phyloP scores from a whole-genome alignment of 2,113 vertebrate species.

The Antennarius striatus region DNA sequence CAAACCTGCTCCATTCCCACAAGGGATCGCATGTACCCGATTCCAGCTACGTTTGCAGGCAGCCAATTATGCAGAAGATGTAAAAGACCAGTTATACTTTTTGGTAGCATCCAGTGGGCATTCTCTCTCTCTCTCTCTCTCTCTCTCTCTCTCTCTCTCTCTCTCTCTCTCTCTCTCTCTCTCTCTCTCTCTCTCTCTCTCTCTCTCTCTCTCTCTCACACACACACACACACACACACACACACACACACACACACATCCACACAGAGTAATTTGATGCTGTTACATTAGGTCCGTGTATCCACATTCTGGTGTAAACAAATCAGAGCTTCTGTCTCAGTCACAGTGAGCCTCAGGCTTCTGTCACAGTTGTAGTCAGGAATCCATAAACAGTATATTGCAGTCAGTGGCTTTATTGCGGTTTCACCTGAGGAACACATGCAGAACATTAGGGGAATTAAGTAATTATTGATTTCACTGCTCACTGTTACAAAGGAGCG shows the following conservation, averaged over 20 bases:
- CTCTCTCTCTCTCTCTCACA: too few relatives aligned
- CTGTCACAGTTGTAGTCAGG: conserved; percentile 29
- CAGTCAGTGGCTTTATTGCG: conserved; percentile 15
- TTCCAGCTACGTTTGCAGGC: conserved; percentile 20
- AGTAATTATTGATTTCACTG: neutral
- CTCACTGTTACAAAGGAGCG: too few relatives aligned
- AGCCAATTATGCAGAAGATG: conserved; percentile 45
- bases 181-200: too few relatives aligned
- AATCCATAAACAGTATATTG: conserved; percentile 15
- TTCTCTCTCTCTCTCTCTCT: too few relatives aligned
- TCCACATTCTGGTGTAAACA: conserved; percentile 36
- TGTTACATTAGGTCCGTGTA: conserved; percentile 28
- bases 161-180: too few relatives aligned
- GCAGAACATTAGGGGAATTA: neutral
- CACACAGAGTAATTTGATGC: conserved; percentile 36
- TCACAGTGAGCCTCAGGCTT: conserved; percentile 33
- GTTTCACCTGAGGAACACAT: conserved; percentile 5
- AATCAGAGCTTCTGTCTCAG: conserved; percentile 43
- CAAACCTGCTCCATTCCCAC: conserved; percentile 27
- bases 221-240: too few relatives aligned
- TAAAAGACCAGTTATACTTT: conserved; percentile 31
- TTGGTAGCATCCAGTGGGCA: conserved; percentile 21
- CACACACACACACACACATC: neutral
- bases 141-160: too few relatives aligned
- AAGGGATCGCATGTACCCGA: conserved; percentile 17